Evolutionary conservation across 2,888 invertebrate species (phyloP).

Genomic region (Thelaira solivaga): DNA sequence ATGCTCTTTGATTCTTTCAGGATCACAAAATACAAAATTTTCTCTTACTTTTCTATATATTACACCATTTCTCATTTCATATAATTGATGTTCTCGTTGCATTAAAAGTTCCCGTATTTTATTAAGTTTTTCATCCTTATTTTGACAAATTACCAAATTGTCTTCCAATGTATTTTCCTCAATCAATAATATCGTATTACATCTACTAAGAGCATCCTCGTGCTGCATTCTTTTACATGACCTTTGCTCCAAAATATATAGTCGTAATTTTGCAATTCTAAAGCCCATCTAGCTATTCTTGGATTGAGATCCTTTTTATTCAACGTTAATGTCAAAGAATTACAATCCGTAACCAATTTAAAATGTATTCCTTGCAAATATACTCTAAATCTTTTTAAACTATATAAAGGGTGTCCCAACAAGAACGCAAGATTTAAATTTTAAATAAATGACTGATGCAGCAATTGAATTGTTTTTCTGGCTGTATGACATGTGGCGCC

Average conservation of each 20-base stretch:
- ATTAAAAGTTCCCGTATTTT: slow-evolving; percentile 3
- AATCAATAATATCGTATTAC: slow-evolving; percentile 9
- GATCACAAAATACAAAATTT: slow-evolving; percentile 43
- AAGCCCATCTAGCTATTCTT: slow-evolving; percentile 40
- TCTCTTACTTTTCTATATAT: slow-evolving; percentile 47
- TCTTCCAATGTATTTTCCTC: slow-evolving; percentile 9
- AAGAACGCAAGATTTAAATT: too few relatives aligned
- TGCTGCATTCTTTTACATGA: slow-evolving; percentile 38
- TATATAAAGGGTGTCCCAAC: too few relatives aligned
- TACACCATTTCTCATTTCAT: slow-evolving; percentile 56
- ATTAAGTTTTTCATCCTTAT: not conserved
- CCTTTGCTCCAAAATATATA: slow-evolving; percentile 36
- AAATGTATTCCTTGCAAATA: slow-evolving; percentile 58
- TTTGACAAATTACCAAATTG: not conserved
- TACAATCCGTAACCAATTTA: slow-evolving; percentile 68
- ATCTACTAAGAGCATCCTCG: slow-evolving; percentile 63
- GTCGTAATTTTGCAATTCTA: slow-evolving; percentile 32
- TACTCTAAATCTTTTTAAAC: slow-evolving; percentile 73
- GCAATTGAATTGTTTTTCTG: too few relatives aligned
- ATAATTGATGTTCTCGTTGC: slow-evolving; percentile 28
- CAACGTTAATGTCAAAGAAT: slow-evolving; percentile 56
- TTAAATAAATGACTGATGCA: too few relatives aligned
- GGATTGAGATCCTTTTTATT: slow-evolving; percentile 32
- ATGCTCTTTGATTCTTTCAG: slow-evolving; percentile 45
- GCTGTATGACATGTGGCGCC: too few relatives aligned